Evolutionary conservation across 2,113 vertebrate genomes (phyloP).

Genomic region (Struthio camelus): DNA sequence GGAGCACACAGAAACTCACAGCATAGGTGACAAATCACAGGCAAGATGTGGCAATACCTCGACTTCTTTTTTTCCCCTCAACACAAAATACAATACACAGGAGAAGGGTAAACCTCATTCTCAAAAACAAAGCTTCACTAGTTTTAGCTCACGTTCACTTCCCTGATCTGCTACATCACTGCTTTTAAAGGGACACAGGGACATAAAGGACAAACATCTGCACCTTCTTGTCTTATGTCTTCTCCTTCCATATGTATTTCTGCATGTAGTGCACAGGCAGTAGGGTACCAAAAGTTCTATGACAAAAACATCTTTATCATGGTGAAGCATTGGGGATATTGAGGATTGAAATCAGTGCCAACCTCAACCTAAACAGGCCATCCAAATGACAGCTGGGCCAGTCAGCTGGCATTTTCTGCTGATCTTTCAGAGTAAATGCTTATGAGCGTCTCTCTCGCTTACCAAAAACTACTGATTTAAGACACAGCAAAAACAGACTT

Average conservation of each 20-base stretch:
- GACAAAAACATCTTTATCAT: not conserved
- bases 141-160: not conserved
- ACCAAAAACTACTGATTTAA: not conserved
- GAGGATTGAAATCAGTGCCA: not conserved
- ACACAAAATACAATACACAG: not conserved
- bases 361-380: not conserved
- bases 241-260: not conserved
- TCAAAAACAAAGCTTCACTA: not conserved
- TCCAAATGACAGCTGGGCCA: not conserved
- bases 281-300: not conserved
- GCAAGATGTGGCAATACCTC: not conserved
- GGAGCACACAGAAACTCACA: not conserved
- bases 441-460: not conserved
- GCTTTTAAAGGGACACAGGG: not conserved
- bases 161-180: not conserved
- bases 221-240: not conserved
- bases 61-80: not conserved
- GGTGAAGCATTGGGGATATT: rapidly evolving
- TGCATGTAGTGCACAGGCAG: not conserved
- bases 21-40: not conserved
- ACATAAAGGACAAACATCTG: not conserved
- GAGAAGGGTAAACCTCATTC: not conserved
- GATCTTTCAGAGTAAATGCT: not conserved
- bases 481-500: not conserved
- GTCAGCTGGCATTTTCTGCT: not conserved